Evolutionary conservation across 2,888 invertebrate genomes (phyloP).

Genomic region (Limenitis camilla): DNA sequence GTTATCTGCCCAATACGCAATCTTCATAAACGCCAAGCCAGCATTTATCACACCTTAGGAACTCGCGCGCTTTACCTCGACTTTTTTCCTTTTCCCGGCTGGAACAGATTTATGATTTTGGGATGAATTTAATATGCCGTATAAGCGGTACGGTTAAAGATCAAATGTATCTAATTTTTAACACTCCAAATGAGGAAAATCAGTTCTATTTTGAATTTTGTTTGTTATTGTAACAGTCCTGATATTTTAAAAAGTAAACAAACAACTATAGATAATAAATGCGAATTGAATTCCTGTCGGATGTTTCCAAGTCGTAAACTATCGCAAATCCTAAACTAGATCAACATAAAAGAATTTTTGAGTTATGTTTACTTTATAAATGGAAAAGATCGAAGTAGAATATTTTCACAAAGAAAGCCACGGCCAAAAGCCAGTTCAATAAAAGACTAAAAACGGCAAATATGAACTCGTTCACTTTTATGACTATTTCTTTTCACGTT

Average conservation of each 20-base stretch:
- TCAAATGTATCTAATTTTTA: background rate
- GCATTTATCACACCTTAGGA: slow-evolving; percentile 17
- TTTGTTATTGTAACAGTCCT: too few species aligned
- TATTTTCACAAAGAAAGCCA: background rate
- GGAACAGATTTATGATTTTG: slow-evolving; percentile 20
- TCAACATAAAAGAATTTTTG: too few species aligned
- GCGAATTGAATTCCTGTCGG: too few species aligned
- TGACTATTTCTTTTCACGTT: background rate
- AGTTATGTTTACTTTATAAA: too few species aligned
- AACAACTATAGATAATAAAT: too few species aligned
- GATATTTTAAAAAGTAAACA: too few species aligned
- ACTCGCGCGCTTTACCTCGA: slow-evolving; percentile 3
- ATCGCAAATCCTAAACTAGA: too few species aligned
- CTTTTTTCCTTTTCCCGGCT: slow-evolving; percentile 8
- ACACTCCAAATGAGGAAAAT: too few species aligned
- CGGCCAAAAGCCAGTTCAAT: background rate
- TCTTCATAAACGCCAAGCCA: slow-evolving; percentile 13
- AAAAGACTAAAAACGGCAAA: background rate
- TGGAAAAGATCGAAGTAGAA: too few species aligned
- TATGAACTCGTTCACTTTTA: slow-evolving; percentile 1
- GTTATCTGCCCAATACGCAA: slow-evolving; percentile 17
- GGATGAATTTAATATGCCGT: slow-evolving; percentile 17
- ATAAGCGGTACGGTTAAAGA: background rate
- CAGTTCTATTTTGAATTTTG: too few species aligned
- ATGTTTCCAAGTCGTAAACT: too few species aligned